phyloP scores from a whole-genome alignment of 1,140 invertebrate genomes.

The Drosophila auraria region DNA sequence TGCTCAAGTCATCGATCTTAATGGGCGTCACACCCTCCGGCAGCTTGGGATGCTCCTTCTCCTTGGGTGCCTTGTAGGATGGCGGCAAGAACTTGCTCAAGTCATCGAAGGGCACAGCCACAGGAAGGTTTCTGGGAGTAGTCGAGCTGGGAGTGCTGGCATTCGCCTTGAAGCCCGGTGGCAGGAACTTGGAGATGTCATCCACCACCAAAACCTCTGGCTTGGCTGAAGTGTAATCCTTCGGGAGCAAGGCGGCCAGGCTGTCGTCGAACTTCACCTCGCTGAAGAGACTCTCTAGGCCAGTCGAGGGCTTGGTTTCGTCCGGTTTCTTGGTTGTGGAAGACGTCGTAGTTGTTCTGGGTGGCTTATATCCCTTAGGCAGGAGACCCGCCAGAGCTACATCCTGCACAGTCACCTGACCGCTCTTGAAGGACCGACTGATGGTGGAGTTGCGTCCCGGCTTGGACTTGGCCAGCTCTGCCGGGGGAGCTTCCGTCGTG shows the following conservation, averaged over 20 bases:
- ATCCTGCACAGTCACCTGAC: constrained; percentile 66
- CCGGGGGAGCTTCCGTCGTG: constrained; percentile 65
- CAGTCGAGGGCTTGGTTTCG: constrained; percentile 36
- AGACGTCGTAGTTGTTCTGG: constrained; percentile 85
- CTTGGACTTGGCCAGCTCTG: constrained; percentile 44
- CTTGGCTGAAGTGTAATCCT: constrained; percentile 86
- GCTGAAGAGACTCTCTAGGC: constrained; percentile 66
- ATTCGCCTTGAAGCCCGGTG: constrained; percentile 87
- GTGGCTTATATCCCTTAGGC: constrained; percentile 88
- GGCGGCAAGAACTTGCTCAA: constrained; percentile 88
- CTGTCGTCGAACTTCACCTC: constrained; percentile 77
- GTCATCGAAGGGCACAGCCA: constrained; percentile 81
- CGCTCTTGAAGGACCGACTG: constrained; percentile 80
- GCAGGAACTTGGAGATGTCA: constrained; percentile 88
- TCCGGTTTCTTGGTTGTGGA: constrained; percentile 48
- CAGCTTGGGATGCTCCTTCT: constrained; percentile 60
- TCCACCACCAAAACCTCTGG: constrained; percentile 60
- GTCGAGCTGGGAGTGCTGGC: constrained; percentile 5
- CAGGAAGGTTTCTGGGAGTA: constrained; percentile 24
- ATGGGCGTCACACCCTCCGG: constrained; percentile 38
- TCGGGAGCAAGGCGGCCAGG: constrained; percentile 87
- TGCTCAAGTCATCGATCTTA: constrained; percentile 84
- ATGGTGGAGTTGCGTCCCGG: constrained; percentile 81
- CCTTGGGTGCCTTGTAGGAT: constrained; percentile 86
- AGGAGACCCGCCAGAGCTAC: constrained; percentile 86